Base-by-base conservation (phyloP, 2,113 vertebrate species). In the Psittacara wagleri region DNA sequence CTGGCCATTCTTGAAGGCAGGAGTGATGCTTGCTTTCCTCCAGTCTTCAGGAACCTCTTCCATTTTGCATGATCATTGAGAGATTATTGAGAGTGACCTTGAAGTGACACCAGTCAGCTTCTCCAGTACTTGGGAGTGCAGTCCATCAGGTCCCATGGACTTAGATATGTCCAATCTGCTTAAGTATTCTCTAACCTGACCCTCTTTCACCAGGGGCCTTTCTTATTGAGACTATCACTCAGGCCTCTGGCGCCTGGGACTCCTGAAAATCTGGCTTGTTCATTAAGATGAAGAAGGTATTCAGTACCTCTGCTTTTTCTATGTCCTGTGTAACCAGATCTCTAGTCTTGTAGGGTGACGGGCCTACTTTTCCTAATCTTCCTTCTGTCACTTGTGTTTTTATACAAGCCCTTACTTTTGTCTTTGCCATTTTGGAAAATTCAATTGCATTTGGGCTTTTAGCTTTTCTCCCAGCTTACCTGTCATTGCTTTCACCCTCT, bases 41-140 rank as follows among this genome's bases (percentile, higher is more conserved):
- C 19, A 37, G 23, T 68, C 46, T 79, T 55, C 18, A 79, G 6
- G 5, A 13, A 25, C 4, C 11, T 18, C 10, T 74, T 7, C 3
- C 23, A 37, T 8, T 25, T 49, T 23, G 18, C 41, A 31, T 28
- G 31, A 51, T 7, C 23, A 2, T 23, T 63, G 31, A 75, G 69
- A 64, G 20, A 31, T 17, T 69, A 70, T 28, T 28, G 33, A 75
- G 44, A 59, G 5, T 64, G 29, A 59, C 28, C 29, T 35, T 49
- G 2, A 86, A 52, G 22, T 4, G 15, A 13, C 15, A 86, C 19
- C 33, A 55, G 15, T 35, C 33, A 25, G 7, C 4, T 77, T 63
- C 13, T 16, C 8, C 19, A 24, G 7, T 25, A 51, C 4, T 55
- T 2, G 0, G 9, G 11, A 46, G 13, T 29, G 13, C 22, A 39